These are phyloP conservation scores for Neuroterus valhalla DNA, from an alignment of 1,140 invertebrate genomes.

Conservation along the genomic window DNA sequence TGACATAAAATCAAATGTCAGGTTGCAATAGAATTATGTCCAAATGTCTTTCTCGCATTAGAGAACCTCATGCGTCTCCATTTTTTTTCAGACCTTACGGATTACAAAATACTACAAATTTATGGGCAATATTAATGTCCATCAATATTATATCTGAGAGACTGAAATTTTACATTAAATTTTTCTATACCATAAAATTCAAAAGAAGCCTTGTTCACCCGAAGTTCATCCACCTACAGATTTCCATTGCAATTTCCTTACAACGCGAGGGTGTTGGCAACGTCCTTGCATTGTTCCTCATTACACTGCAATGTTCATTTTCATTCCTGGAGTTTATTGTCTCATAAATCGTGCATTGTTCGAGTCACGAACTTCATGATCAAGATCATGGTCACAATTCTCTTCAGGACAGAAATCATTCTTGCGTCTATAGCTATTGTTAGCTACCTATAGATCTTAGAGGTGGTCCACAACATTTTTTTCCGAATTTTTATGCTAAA, in stretches of 20 bases:
- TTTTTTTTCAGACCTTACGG: neutral
- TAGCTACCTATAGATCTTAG: too few relatives aligned
- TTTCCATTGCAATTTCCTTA: conserved; percentile 41
- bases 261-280: conserved; percentile 48
- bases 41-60: neutral
- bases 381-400: conserved; percentile 46
- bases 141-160: too few relatives aligned
- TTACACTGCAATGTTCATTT: conserved; percentile 41
- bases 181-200: too few relatives aligned
- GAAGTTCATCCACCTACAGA: neutral
- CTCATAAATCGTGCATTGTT: conserved; percentile 44
- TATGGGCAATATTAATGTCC: neutral
- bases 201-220: neutral
- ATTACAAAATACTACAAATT: neutral
- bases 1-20: neutral
- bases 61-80: neutral
- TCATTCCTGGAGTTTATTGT: conserved; percentile 50
- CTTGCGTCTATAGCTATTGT: too few relatives aligned
- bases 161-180: too few relatives aligned
- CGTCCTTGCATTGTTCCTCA: conserved; percentile 62
- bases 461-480: too few relatives aligned
- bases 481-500: too few relatives aligned
- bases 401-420: neutral
- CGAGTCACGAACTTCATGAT: conserved; percentile 38
- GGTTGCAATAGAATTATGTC: neutral